These are phyloP conservation scores for Nannospalax galili DNA, from an alignment of 2,113 vertebrate genomes.

Conservation along the genomic window DNA sequence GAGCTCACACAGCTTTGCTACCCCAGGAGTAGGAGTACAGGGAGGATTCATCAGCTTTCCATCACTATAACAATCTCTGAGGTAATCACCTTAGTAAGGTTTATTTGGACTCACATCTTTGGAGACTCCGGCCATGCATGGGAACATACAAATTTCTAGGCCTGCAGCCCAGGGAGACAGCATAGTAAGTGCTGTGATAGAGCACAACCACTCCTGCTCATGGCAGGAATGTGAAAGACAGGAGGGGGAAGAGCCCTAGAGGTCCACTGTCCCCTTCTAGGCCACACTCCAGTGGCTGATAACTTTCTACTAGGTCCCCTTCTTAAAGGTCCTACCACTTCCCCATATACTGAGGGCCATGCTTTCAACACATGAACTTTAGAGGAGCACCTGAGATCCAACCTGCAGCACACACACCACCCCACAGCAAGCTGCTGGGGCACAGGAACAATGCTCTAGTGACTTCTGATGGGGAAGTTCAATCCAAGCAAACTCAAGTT, in stretches of 20 bases:
- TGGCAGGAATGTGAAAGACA: background rate
- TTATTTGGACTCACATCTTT: background rate
- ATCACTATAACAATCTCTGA: too few relatives aligned
- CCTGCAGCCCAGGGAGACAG: background rate
- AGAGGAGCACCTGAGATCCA: background rate
- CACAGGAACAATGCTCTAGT: background rate
- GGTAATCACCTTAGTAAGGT: background rate
- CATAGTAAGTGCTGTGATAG: background rate
- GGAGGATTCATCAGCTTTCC: background rate
- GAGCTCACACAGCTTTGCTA: background rate
- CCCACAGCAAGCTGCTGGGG: background rate
- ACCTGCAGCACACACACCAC: accelerated
- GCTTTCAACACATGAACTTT: background rate
- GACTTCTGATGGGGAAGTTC: background rate
- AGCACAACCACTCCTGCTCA: background rate
- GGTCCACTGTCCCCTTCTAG: background rate
- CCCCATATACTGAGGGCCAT: background rate
- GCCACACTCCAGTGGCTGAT: background rate
- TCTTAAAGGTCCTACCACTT: background rate
- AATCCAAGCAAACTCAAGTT: accelerated
- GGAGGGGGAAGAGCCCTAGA: background rate
- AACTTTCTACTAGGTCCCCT: too few relatives aligned
- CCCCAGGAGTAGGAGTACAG: too few relatives aligned
- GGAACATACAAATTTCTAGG: background rate
- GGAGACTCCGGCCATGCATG: background rate